Evolutionary conservation across 53 echinoderm and acorn worm species (phyloP).

Genomic region (Stichopus horrens): DNA sequence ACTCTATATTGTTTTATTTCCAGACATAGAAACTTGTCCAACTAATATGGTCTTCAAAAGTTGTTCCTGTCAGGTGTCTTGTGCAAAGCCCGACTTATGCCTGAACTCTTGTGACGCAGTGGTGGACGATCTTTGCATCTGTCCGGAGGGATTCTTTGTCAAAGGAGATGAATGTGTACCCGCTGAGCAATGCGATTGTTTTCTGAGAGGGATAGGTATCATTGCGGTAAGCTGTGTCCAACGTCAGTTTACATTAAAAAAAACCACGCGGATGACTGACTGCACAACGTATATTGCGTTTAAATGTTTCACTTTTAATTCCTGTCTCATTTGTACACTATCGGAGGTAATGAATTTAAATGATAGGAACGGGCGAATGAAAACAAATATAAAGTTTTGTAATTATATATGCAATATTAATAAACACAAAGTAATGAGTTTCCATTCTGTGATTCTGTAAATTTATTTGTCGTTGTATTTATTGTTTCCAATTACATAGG

Average conservation of each 20-base stretch:
- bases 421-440: too few relatives aligned
- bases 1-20: neutral
- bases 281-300: neutral
- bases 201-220: neutral
- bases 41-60: constrained; percentile 5
- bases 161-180: constrained; percentile 12
- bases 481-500: neutral
- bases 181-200: neutral
- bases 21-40: constrained; percentile 5
- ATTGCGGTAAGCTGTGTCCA: neutral
- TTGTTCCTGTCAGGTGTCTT: constrained; percentile 27
- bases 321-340: too few relatives aligned
- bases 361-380: too few relatives aligned
- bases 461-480: too few relatives aligned
- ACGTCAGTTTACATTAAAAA: neutral
- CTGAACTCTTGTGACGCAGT: neutral
- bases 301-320: neutral
- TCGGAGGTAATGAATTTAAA: too few relatives aligned
- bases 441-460: neutral
- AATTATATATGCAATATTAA: too few relatives aligned
- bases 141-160: constrained; percentile 16
- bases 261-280: neutral
- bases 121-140: neutral
- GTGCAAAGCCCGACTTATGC: neutral
- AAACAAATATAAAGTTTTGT: too few relatives aligned